Evolutionary conservation across 2,888 invertebrate species (phyloP).

Genomic region (Nomada fucata): DNA sequence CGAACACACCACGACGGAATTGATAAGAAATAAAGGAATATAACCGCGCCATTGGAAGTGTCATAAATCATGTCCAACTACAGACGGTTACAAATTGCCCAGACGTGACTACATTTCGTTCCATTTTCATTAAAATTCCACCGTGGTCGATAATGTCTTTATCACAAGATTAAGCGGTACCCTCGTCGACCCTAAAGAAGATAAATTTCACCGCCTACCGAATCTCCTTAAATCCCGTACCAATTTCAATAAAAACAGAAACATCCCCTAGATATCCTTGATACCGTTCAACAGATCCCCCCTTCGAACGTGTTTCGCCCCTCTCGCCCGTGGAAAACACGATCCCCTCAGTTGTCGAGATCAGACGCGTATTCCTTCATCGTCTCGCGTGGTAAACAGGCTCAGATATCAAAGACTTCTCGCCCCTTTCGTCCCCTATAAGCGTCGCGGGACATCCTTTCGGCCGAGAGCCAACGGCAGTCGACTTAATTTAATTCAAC

Average conservation of each 20-base stretch:
- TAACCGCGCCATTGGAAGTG: neutral
- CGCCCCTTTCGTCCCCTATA: neutral
- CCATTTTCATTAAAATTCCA: neutral
- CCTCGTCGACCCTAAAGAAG: slow-evolving; percentile 14
- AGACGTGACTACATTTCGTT: neutral
- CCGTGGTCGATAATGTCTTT: slow-evolving; percentile 4
- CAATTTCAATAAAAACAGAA: neutral
- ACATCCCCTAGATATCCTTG: slow-evolving; percentile 9
- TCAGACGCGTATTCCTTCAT: neutral
- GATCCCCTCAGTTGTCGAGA: neutral
- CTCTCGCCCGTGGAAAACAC: neutral
- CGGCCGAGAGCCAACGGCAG: no score
- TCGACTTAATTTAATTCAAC: no score
- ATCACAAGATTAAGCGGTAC: slow-evolving; percentile 1
- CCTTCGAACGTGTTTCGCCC: neutral
- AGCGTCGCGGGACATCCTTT: neutral
- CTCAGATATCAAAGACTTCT: neutral
- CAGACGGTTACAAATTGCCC: neutral
- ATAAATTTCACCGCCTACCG: neutral
- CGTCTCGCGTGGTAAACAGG: neutral
- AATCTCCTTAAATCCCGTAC: neutral
- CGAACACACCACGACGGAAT: neutral
- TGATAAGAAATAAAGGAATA: neutral
- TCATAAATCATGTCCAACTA: neutral
- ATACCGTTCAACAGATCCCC: neutral